Base-by-base conservation (phyloP, 2,113 vertebrate species). In the Ceyx cyanopectus region DNA sequence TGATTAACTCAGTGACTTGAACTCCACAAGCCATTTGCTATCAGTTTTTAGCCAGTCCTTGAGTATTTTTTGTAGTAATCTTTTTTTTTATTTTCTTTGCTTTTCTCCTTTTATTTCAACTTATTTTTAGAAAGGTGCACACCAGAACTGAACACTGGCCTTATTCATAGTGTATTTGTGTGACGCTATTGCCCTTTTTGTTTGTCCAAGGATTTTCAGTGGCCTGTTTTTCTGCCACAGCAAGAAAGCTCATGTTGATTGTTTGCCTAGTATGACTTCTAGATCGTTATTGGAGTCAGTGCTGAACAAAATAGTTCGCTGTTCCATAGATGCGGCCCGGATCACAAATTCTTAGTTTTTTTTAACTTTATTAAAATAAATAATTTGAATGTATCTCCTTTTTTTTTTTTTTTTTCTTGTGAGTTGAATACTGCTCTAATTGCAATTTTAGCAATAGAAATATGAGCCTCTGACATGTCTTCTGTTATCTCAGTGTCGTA, bases 171-270 rank as follows among this genome's bases (percentile, higher is more conserved):
- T 48, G 4, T 41, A 21, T 29, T 16, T 57, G 23, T 7, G 5
- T 0, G 2, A 16, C 67, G 50, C 22, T 95, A 3, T 32, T 93
- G 72, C 78, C 69, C 62, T 84, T 86, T 81, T 57, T 89, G 37
- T 89, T 95, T 94, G 78, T 76, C 67, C 56, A 69, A 37, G 78
- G 89, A 69, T 95, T 95, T 89, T 73, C 70, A 65, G 66, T 58
- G 70, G 58, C 81, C 75, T 91, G 2, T 89, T 89, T 93, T 75
- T 57, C 81, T 92, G 74, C 81, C 41, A 24, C n/a, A 79, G 86
- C 74, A 84, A 89, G 87, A 54, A 80, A 73, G 75, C 79, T 85
- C 46, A 9, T 41, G 87, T 83, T 93, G 82, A 70, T 79, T 94
- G 66, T 94, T 96, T 94, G 81, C 66, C 45, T 91, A 7, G 78